Percentiles rank a stretch among this genome's conserved stretches.
Conservation (phyloP, 92 coral and sea anemone species). For the Actinostola sp. region DNA sequence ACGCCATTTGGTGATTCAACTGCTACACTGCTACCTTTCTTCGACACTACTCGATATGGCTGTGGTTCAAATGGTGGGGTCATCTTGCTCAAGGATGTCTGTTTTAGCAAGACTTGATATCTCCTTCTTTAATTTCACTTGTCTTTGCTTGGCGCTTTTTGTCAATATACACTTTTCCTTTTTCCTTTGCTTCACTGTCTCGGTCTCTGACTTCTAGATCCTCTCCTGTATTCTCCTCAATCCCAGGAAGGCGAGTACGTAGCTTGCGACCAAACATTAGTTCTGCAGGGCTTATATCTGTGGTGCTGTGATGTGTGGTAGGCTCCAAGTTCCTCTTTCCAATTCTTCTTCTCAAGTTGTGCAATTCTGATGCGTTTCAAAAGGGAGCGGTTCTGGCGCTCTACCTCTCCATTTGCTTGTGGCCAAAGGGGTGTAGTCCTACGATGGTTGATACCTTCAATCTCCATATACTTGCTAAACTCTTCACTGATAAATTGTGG, state of each 20-base stretch:
- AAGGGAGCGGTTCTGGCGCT: slow-evolving; percentile 54
- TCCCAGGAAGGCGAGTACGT: slow-evolving; percentile 28
- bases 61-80: slow-evolving; percentile 18
- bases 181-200: slow-evolving; percentile 31
- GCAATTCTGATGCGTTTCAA: slow-evolving; percentile 54
- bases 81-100: slow-evolving; percentile 12
- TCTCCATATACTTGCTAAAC: slow-evolving; percentile 40
- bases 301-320: slow-evolving; percentile 32
- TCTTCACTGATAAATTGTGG: slow-evolving; percentile 30
- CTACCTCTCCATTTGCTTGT: slow-evolving; percentile 35
- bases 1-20: slow-evolving; percentile 16
- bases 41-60: slow-evolving; percentile 7
- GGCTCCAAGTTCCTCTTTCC: slow-evolving; percentile 19
- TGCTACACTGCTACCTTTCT: slow-evolving; percentile 6
- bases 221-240: slow-evolving; percentile 21
- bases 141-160: slow-evolving; percentile 19
- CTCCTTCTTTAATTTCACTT: slow-evolving; percentile 32
- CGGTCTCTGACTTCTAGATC: slow-evolving; percentile 31
- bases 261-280: slow-evolving; percentile 28
- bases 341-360: slow-evolving; percentile 40
- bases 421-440: slow-evolving; percentile 55
- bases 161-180: slow-evolving; percentile 22
- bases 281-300: slow-evolving; percentile 25
- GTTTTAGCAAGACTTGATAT: slow-evolving; percentile 9
- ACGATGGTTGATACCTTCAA: slow-evolving; percentile 52